A percentile compares a stretch with the other conserved stretches of the same genome.
phyloP scores from a whole-genome alignment of 92 coral and sea anemone genomes.

The Meandrina meandrites region DNA sequence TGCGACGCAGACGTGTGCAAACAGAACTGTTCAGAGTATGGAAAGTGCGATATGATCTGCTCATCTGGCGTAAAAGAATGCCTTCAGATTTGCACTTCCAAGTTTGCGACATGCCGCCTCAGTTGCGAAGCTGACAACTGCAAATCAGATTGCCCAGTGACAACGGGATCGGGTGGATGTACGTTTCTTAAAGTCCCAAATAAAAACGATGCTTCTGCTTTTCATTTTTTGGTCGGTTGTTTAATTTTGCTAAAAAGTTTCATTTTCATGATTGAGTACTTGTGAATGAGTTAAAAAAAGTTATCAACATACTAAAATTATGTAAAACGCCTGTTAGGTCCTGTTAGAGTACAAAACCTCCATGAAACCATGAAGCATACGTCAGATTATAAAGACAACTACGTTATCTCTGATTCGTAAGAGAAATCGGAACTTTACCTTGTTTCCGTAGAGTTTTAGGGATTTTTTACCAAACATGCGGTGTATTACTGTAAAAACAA shows the following conservation, averaged over 20 bases:
- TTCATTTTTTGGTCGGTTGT: neutral
- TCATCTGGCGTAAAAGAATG: neutral
- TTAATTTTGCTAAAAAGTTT: neutral
- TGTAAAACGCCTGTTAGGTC: no score
- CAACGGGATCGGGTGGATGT: neutral
- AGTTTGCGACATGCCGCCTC: neutral
- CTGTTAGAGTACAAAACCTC: no score
- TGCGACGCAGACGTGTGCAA: constrained; percentile 22
- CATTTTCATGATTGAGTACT: neutral
- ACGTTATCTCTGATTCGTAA: no score
- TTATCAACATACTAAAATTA: no score
- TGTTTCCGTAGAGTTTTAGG: no score
- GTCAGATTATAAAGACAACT: no score
- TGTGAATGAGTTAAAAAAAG: no score
- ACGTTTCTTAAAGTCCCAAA: neutral
- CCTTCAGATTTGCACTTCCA: neutral
- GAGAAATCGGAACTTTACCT: no score
- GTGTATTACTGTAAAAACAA: no score
- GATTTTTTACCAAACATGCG: no score
- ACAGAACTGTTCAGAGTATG: neutral
- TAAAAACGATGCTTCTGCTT: neutral
- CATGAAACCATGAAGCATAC: no score
- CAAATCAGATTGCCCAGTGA: neutral
- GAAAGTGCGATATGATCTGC: neutral
- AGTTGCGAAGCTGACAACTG: neutral